These are phyloP conservation scores for Notarius quadriscutis DNA, from an alignment of 2,113 vertebrate genomes.

Conservation along the genomic window DNA sequence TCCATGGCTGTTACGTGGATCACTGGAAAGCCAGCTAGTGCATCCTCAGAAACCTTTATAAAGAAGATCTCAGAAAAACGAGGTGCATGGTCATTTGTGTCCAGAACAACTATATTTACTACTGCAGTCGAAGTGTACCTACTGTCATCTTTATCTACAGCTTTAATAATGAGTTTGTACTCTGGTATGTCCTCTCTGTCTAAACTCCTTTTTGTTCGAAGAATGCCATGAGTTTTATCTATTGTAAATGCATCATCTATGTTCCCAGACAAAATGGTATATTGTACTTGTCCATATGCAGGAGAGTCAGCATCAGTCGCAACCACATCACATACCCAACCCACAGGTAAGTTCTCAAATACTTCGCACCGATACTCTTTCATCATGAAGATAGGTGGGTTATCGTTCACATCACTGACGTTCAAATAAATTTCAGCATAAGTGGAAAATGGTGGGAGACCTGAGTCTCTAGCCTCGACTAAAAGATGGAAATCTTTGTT, in stretches of 20 bases:
- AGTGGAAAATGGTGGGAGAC: constrained; percentile 72
- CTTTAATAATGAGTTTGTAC: constrained; percentile 69
- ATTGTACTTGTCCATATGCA: constrained; percentile 62
- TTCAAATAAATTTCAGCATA: constrained; percentile 68
- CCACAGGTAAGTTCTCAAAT: constrained; percentile 66
- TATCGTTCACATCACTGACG: constrained; percentile 72
- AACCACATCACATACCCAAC: constrained; percentile 66
- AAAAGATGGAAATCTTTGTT: constrained; percentile 64
- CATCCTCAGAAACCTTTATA: constrained; percentile 66
- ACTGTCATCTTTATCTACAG: constrained; percentile 62
- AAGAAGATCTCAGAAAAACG: constrained; percentile 69
- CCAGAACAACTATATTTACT: constrained; percentile 66
- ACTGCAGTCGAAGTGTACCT: constrained; percentile 59
- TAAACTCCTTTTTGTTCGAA: constrained; percentile 66
- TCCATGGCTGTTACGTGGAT: constrained; percentile 65
- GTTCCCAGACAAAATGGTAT: constrained; percentile 68
- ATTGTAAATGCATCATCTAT: constrained; percentile 60
- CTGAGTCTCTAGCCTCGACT: constrained; percentile 73
- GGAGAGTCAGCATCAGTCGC: constrained; percentile 70
- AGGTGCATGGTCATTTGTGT: constrained; percentile 75
- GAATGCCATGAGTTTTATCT: constrained; percentile 64
- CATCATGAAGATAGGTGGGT: constrained; percentile 69
- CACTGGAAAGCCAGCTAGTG: constrained; percentile 64
- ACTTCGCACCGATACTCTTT: constrained; percentile 70
- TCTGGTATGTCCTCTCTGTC: constrained; percentile 66